Base-by-base conservation (phyloP, 1,140 invertebrate genomes). In the Choristoneura fumiferana region DNA sequence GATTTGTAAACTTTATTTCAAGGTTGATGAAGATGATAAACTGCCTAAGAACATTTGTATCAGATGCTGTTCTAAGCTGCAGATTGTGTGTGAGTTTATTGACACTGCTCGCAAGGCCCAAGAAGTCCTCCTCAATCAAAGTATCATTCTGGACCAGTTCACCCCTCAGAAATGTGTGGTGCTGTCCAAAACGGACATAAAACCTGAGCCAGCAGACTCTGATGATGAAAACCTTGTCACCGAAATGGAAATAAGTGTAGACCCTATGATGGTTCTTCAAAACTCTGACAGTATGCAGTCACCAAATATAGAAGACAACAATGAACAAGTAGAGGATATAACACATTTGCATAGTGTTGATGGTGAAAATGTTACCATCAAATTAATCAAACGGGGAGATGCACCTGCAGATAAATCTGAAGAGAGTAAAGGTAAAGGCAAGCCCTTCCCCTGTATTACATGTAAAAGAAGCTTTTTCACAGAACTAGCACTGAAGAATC, bases 21-120 rank as follows among this genome's bases (percentile, higher is more conserved):
- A 90, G 89, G 78, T 89, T 52, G 77, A 82, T 49, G 74, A 82
- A 66, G 75, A 89, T 67, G 89, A 90, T 43, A 83, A 77, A 59
- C 69, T 90, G 63, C 87, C 89, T 6, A 89, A 90, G 78, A 87
- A 84, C 69, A 87, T 90, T 69, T 90, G 89, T 60, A 79, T 89
- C 8, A 69, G 73, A 61, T 89, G 87, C 57, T 90, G 89, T 62
- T 78, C 81, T 2, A 84, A 87, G 71, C 65, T 90, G 56, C 83
- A 90, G 73, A 78, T 69, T 22, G 81, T 89, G 1, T 88, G 84
- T 70, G 77, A 88, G 14, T 90, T 90, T 64, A 85, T 89, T 60
- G 87, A 89, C 35, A 78, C 70, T 58, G 84, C 84, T 8, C 70
- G 69, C 22, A 78, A 84, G 58, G 75, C 89, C 13, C 89, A 89